These are phyloP conservation scores for Clamator glandarius DNA, from an alignment of 2,797 vertebrate species.

Conservation along the genomic window DNA sequence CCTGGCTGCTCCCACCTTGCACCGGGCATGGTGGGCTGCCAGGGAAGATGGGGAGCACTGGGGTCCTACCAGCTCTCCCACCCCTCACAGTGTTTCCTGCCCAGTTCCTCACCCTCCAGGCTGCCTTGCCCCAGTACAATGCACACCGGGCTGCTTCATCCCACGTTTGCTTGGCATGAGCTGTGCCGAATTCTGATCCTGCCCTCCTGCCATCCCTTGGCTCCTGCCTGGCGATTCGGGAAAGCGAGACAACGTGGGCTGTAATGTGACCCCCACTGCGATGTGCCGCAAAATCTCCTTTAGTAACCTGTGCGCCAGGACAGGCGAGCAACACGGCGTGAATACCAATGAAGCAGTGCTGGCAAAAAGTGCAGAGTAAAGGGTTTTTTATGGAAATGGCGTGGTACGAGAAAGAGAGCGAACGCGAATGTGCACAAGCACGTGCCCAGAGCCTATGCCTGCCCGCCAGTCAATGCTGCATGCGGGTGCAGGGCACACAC, in stretches of 20 bases:
- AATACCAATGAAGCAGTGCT: conserved; percentile 55
- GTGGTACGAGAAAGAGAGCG: background rate
- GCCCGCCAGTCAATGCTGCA: background rate
- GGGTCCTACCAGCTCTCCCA: background rate
- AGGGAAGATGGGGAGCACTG: background rate
- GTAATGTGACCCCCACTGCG: conserved; percentile 12
- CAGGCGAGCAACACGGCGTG: background rate
- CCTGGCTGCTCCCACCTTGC: background rate
- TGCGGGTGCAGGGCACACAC: background rate
- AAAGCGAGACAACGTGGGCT: background rate
- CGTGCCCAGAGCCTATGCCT: background rate
- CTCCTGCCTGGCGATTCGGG: background rate
- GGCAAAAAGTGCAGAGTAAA: conserved; percentile 65
- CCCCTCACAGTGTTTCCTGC: background rate
- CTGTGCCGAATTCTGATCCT: background rate
- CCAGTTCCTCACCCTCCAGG: background rate
- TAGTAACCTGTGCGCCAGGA: conserved; percentile 63
- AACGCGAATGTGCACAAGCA: background rate
- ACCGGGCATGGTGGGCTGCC: background rate
- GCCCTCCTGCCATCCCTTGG: background rate
- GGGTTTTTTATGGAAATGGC: conserved; percentile 64
- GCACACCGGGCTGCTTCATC: background rate
- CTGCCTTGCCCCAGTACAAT: background rate
- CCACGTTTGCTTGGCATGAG: background rate
- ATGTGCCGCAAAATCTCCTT: conserved; percentile 50